Evolutionary conservation across 1,140 invertebrate species (phyloP).

Genomic region (Drosophila kurseongensis): DNA sequence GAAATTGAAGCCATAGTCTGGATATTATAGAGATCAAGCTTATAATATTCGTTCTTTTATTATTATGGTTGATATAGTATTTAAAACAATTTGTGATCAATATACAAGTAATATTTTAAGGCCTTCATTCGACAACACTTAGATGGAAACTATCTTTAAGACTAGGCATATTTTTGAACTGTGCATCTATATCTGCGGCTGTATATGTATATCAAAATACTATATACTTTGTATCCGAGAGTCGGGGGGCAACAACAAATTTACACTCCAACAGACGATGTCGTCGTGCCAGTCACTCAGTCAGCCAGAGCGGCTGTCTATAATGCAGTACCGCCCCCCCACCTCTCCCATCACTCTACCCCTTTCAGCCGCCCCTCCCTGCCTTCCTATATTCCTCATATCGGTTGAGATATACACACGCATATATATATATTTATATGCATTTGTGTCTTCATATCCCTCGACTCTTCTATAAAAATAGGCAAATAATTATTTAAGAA

Average conservation of each 20-base stretch:
- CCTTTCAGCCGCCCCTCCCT: background rate
- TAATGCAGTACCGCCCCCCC: slow-evolving; percentile 21
- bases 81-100: too few species aligned
- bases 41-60: too few species aligned
- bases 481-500: slow-evolving; percentile 84
- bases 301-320: slow-evolving; percentile 70
- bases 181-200: slow-evolving; percentile 8
- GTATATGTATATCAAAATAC: slow-evolving; percentile 28
- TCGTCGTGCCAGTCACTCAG: slow-evolving; percentile 77
- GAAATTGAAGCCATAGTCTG: background rate
- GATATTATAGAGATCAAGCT: background rate
- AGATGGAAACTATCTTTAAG: too few species aligned
- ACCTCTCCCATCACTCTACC: too few species aligned
- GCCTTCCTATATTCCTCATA: slow-evolving; percentile 12
- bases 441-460: slow-evolving; percentile 31
- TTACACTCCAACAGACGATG: slow-evolving; percentile 79
- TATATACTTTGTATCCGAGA: slow-evolving; percentile 45
- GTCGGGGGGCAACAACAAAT: slow-evolving; percentile 62
- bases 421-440: background rate
- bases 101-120: too few species aligned
- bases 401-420: slow-evolving; percentile 16
- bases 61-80: too few species aligned
- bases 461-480: slow-evolving; percentile 73
- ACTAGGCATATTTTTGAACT: background rate
- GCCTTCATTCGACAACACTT: too few species aligned